Percentiles rank a stretch among this genome's conserved stretches.
phyloP scores from a whole-genome alignment of 2,113 vertebrate species.

The Neodon shergylaensis region DNA sequence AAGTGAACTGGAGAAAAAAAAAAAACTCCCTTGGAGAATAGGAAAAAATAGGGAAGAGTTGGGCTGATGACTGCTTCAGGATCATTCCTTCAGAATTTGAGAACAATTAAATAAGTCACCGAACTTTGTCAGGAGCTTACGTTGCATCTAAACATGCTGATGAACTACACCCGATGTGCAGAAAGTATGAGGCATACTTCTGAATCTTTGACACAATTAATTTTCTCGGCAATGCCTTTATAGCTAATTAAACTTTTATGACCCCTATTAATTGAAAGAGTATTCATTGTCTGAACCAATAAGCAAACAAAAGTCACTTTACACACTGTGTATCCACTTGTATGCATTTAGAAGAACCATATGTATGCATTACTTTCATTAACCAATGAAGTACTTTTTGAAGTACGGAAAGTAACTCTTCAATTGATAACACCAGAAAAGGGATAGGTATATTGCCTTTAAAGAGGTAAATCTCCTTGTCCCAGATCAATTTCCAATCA shows the following conservation, averaged over 20 bases:
- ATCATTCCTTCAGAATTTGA: neutral
- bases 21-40: neutral
- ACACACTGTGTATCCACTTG: neutral
- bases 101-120: neutral
- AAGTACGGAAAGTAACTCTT: neutral
- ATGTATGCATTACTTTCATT: neutral
- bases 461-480: neutral
- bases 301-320: neutral
- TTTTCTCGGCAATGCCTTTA: neutral
- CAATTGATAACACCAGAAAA: neutral
- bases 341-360: neutral
- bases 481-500: neutral
- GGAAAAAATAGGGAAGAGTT: neutral
- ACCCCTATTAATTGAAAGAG: neutral
- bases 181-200: neutral
- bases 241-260: conserved; percentile 32
- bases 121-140: neutral
- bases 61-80: rapidly evolving
- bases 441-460: neutral
- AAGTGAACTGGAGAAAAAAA: neutral
- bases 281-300: neutral
- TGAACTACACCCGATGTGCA: neutral
- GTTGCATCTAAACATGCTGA: neutral
- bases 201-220: neutral
- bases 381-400: neutral